Base-by-base conservation (phyloP, 2,888 invertebrate genomes). In the Trachelus tabidus region DNA sequence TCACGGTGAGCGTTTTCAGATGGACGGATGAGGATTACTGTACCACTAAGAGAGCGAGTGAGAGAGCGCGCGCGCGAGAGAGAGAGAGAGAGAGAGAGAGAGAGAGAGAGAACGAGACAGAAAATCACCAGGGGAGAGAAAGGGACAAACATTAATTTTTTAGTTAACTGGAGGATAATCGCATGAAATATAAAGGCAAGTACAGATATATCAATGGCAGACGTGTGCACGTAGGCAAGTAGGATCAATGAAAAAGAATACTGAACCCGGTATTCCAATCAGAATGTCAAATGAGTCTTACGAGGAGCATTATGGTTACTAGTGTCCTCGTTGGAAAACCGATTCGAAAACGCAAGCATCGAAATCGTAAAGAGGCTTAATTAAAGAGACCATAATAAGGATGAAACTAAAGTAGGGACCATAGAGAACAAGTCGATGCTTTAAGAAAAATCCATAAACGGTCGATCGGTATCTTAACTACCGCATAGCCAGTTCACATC, bases 321-420 rank as follows among this genome's bases (percentile, higher is more conserved):
- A 23, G 56, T 23, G 23, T 56, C 9, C 56, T 23, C 56, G 56
- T 56, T 56, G 56, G 56, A 56, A 23, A 56, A 56, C 23, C 23
- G 56, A 56, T 56, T 23, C 9, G 23, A 23, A 56, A 56, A 56
- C 23, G 56, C 56, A 56, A n/a, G 31, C 73, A 79, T 69, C n/a
- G 76, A 79, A 79, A 79, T 79, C 79, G 79, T 79, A 79, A 79
- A 76, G 73, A 76, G 30, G 33, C 74, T 76, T 76, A 74, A 78
- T 78, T 78, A 78, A 68, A 78, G 23, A 56, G 56, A 23, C 56
- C 23, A 23, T 23, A 56, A 56, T 23, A 56, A 56, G 56, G 56
- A 56, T 56, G 56, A 1, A 9, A 9, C 56, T 56, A 56, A 23
- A 56, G 15, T 56, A 56, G 9, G 56, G 56, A 23, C 9, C 56